Evolutionary conservation across 2,113 vertebrate genomes (phyloP).

Genomic region (Aegypius monachus): DNA sequence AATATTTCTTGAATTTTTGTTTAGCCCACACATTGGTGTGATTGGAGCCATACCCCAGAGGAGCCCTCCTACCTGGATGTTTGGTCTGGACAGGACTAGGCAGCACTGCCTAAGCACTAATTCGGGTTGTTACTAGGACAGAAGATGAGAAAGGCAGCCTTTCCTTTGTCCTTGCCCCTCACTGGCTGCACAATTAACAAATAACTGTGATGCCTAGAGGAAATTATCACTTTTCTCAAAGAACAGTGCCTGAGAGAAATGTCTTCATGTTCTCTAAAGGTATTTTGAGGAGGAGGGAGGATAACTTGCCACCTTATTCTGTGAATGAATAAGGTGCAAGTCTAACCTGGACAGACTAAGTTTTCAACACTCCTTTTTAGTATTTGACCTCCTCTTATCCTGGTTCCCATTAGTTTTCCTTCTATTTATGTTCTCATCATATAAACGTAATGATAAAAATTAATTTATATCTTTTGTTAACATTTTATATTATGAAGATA

Average conservation of each 20-base stretch:
- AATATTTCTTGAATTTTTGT: background rate
- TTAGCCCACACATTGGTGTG: background rate
- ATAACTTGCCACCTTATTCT: background rate
- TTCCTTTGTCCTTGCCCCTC: background rate
- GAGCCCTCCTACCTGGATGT: rapidly evolving
- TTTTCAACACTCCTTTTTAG: background rate
- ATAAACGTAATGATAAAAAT: background rate
- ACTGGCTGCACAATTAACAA: background rate
- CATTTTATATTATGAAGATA: background rate
- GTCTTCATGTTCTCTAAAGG: background rate
- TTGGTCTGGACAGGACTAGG: background rate
- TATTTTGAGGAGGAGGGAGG: background rate
- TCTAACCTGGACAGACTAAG: background rate
- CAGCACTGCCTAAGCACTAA: background rate
- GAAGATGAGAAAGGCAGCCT: background rate
- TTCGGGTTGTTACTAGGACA: background rate
- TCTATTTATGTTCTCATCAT: background rate
- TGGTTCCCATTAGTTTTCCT: background rate
- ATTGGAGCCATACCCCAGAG: rapidly evolving
- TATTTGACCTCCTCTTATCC: background rate
- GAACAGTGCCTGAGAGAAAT: background rate
- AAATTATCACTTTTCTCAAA: background rate
- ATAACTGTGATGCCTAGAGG: background rate
- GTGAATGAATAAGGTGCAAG: background rate
- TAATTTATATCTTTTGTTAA: background rate